Percentiles rank a stretch among this genome's conserved stretches.
phyloP scores from a whole-genome alignment of 2,888 invertebrate genomes.

The Notodonta ziczac region DNA sequence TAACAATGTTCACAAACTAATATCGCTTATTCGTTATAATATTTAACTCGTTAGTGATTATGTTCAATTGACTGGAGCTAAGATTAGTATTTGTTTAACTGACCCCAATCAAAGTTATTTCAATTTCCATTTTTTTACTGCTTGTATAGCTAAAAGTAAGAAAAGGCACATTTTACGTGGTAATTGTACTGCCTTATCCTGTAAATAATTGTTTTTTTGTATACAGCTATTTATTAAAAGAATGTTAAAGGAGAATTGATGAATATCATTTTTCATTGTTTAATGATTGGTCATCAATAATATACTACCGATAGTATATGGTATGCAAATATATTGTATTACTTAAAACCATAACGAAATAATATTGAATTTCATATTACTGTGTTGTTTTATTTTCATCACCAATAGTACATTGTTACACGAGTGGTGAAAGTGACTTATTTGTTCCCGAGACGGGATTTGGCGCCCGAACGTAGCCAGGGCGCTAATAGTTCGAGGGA shows the following conservation, averaged over 20 bases:
- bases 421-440: too few relatives aligned
- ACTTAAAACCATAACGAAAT: constrained; percentile 84
- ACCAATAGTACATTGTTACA: too few relatives aligned
- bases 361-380: constrained; percentile 85
- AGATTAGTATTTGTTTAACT: constrained; percentile 68
- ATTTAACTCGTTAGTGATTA: constrained; percentile 80
- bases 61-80: constrained; percentile 77
- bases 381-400: constrained; percentile 63
- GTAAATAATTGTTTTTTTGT: constrained; percentile 85
- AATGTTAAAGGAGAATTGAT: constrained; percentile 82
- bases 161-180: constrained; percentile 80
- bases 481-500: too few relatives aligned
- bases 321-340: constrained; percentile 84
- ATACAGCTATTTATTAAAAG: constrained; percentile 85
- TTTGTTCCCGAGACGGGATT: too few relatives aligned
- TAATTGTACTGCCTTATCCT: constrained; percentile 83
- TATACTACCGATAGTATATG: constrained; percentile 83
- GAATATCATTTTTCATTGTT: constrained; percentile 82
- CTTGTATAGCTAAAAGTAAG: constrained; percentile 82
- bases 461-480: too few relatives aligned
- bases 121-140: constrained; percentile 78
- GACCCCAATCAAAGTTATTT: constrained; percentile 69
- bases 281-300: constrained; percentile 83
- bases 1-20: constrained; percentile 83
- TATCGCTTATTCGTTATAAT: constrained; percentile 78